A percentile compares a stretch with the other conserved stretches of the same genome.
Evolutionary conservation across 64 coral and sea anemone genomes (phyloP).

Genomic region (Porites australiensis): DNA sequence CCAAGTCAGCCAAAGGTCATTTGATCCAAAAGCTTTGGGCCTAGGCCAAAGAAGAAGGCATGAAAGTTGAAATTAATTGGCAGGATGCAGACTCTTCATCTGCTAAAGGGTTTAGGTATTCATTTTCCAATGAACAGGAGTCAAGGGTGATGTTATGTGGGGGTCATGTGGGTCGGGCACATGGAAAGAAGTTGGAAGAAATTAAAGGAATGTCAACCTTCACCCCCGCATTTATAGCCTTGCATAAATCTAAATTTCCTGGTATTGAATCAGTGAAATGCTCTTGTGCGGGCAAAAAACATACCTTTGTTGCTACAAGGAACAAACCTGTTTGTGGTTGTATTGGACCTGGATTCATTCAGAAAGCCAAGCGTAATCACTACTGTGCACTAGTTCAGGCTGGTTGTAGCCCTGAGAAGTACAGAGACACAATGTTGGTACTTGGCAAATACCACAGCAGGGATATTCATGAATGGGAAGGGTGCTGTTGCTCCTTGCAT

Average conservation of each 20-base stretch:
- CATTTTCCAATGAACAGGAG: conserved; percentile 42
- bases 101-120: conserved; percentile 34
- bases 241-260: conserved; percentile 62
- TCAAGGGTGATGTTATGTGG: conserved; percentile 45
- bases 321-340: conserved; percentile 65
- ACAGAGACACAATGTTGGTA: conserved; percentile 41
- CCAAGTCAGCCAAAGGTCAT: conserved; percentile 37
- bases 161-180: conserved; percentile 65
- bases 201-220: conserved; percentile 10
- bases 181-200: conserved; percentile 60
- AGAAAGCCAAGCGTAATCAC: conserved; percentile 55
- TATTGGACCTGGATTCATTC: conserved; percentile 55
- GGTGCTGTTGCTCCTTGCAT: conserved; percentile 41
- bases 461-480: conserved; percentile 68
- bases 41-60: conserved; percentile 21
- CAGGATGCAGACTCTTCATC: conserved; percentile 55
- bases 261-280: conserved; percentile 40
- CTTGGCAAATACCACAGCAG: conserved; percentile 65
- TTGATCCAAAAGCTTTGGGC: conserved; percentile 11
- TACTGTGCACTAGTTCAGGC: conserved; percentile 58
- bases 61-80: conserved; percentile 50
- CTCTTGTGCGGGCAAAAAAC: conserved; percentile 61
- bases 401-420: conserved; percentile 55
- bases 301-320: conserved; percentile 46
- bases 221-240: conserved; percentile 15